Base-by-base conservation (phyloP, 1,140 invertebrate genomes). In the Cyclina sinensis region DNA sequence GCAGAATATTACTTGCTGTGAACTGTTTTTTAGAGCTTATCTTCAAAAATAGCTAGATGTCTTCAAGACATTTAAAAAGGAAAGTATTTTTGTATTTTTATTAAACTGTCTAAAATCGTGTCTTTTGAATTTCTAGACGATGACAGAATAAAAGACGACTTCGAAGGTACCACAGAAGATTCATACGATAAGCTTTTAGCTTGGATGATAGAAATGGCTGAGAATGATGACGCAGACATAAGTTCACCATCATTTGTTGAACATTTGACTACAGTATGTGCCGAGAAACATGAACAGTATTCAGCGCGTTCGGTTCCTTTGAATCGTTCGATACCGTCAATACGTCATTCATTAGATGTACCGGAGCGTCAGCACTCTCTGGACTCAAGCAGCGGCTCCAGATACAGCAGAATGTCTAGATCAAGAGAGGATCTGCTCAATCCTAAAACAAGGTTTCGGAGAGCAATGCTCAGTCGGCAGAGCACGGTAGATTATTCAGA, bases 141-240 rank as follows among this genome's bases (percentile, higher is more conserved):
- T 4, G 78, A 80, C 7, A 27, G 39, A 12, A 62, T 21, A n/a
- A 14, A 35, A 7, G 59, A 68, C 14, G 24, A 83, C 12, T n/a
- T 83, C 1, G 80, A 83, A 30, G 80, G 54, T 14, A 12, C 59
- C n/a, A 74, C 65, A 7, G 46, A 65, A 0, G 82, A 84, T 9
- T 84, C 82, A 14, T 84, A 84, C 43, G 68, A 84, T 59, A 84
- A 84, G 32, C 32, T 84, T 18, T 16, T 84, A 46, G 59, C 81
- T 11, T 83, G 81, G 81, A 83, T 83, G 81, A 30, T 83, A 0
- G 81, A 83, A 43, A 84, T 84, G 82, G 82, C 82, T 1, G 82
- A 84, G 74, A 73, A 84, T 68, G 82, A 84, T 39, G 65, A 84
- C 14, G 32, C 16, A n/a, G 80, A 83, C 14, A 21, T 84, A 12